Percentiles rank a stretch among this genome's conserved stretches.
phyloP scores from a whole-genome alignment of 2,797 vertebrate species.

The Argyrosomus regius region DNA sequence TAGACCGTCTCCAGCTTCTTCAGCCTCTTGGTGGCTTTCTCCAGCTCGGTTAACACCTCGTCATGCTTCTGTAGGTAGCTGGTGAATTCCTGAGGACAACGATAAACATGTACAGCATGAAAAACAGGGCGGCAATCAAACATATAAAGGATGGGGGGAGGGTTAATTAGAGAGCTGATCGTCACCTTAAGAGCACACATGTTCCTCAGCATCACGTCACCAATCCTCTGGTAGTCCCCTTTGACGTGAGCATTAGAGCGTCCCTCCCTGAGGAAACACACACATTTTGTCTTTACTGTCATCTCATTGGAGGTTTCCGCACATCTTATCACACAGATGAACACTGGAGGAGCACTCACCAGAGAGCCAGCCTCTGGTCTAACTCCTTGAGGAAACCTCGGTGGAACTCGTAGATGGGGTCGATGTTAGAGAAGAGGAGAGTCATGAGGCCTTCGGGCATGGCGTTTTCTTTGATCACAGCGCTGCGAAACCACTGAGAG shows the following conservation, averaged over 20 bases:
- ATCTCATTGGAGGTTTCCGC: neutral
- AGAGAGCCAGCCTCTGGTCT: slow-evolving; percentile 93
- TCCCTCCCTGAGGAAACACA: slow-evolving; percentile 89
- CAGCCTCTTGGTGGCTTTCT: slow-evolving; percentile 89
- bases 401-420: slow-evolving; percentile 96
- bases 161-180: too few relatives aligned
- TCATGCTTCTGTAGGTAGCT: slow-evolving; percentile 92
- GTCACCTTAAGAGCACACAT: slow-evolving; percentile 92
- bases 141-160: neutral
- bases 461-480: slow-evolving; percentile 93
- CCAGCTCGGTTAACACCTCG: slow-evolving; percentile 92
- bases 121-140: rapidly evolving
- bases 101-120: neutral
- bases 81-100: slow-evolving; percentile 87
- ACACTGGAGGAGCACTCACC: slow-evolving; percentile 79
- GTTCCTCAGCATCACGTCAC: slow-evolving; percentile 95
- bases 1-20: slow-evolving; percentile 92
- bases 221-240: slow-evolving; percentile 91
- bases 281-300: neutral
- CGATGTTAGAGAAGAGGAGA: slow-evolving; percentile 95
- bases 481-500: slow-evolving; percentile 95
- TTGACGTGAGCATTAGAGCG: slow-evolving; percentile 86
- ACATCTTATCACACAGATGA: neutral
- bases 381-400: slow-evolving; percentile 94
- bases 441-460: slow-evolving; percentile 93